Evolutionary conservation across 2,797 vertebrate species (phyloP), one percentile per base, ranked within the genome.

Genomic region (Ctenopoma kingsleyae): DNA sequence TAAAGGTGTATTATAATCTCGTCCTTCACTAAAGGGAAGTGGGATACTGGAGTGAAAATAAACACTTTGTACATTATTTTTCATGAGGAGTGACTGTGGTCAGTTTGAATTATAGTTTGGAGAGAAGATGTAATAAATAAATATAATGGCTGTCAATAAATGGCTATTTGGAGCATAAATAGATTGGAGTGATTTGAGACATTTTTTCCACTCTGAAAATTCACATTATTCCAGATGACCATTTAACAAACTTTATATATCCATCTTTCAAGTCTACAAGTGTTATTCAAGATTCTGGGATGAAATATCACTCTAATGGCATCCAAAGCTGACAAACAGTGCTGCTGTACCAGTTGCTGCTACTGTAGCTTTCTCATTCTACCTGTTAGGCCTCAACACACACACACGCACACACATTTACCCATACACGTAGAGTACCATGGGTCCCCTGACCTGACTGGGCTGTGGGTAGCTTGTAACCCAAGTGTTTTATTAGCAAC

Each of bases 401-500:
- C 46, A 67, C 41, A 57, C 58, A 56, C 63, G 52, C 74, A 67
- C 56, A 66, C 57, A 55, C 74, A 36, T 32, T 32, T 50, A 36
- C 67, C 59, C 71, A 75, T 57, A 60, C 55, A 58, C 60, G 64
- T 44, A 57, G 23, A 67, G 44, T 56, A 71, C 62, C 20, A 30
- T 52, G 78, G 73, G 87, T 87, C 83, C 80, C 78, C 60, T 56
- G 50, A 82, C 71, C 87, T 76, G 74, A 76, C 76, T 87, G 86
- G 81, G 78, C 79, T 88, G 80, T 78, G 86, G 81, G 80, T 82
- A 91, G 87, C 91, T 88, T 91, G 90, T 91, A 92, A 91, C 86
- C 87, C 76, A 83, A 90, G 86, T 88, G 85, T 93, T 94, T 95
- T 95, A 94, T 93, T 93, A 92, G 92, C 82, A 80, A 89, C 85